A percentile compares a stretch with the other conserved stretches of the same genome.
These are phyloP conservation scores for Limnephilus marmoratus DNA, from an alignment of 2,888 invertebrate genomes.

Conservation along the genomic window DNA sequence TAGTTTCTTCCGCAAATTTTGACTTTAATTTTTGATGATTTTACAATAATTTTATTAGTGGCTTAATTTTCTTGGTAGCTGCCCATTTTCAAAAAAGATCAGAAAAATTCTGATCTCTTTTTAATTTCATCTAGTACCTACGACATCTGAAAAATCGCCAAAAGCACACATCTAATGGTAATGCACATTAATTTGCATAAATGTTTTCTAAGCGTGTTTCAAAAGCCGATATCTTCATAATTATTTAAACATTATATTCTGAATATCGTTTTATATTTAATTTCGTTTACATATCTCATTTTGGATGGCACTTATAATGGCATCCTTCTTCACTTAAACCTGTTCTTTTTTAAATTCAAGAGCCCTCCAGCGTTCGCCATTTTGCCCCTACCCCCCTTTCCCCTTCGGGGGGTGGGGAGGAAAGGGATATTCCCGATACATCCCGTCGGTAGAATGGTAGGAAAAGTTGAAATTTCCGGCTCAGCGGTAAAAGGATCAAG, in stretches of 20 bases:
- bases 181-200: background rate
- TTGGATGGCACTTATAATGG: conserved; percentile 22
- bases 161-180: background rate
- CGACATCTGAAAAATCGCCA: background rate
- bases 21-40: background rate
- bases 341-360: conserved; percentile 39
- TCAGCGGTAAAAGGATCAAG: conserved; percentile 61
- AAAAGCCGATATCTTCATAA: background rate
- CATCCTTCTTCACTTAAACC: conserved; percentile 41
- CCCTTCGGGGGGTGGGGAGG: conserved; percentile 7
- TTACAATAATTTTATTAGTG: background rate
- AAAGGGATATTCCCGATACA: conserved; percentile 57
- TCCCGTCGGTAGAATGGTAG: conserved; percentile 55
- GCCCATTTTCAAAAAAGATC: background rate
- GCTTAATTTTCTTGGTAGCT: background rate
- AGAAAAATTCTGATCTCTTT: background rate
- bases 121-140: background rate
- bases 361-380: conserved; percentile 32
- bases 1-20: background rate
- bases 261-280: conserved; percentile 7
- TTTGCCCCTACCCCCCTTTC: background rate
- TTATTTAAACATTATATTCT: background rate
- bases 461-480: conserved; percentile 70
- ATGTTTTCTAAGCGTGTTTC: background rate
- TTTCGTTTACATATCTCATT: conserved; percentile 11